Evolutionary conservation across 2,113 vertebrate genomes (phyloP), one percentile per base, ranked within the genome.

Genomic region (Stegastes partitus): DNA sequence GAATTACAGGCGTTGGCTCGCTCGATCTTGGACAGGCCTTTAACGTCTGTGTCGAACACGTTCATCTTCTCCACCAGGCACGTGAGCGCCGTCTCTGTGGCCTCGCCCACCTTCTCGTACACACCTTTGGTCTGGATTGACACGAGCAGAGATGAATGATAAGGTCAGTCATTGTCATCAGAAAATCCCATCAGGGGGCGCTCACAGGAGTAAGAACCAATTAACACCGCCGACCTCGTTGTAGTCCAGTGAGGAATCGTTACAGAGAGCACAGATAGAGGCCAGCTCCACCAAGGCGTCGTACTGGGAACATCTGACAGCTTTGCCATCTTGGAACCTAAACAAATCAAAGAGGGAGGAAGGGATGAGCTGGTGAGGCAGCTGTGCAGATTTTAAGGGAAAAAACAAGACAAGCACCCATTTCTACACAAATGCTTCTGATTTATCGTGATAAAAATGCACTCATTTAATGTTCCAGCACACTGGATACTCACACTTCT

Each of bases 41-140:
- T 94, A 5, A 97, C 85, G 0, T 97, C 93, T 0, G 96, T 97
- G 80, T 96, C 96, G 61, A 98, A 98, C 47, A 97, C 97, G 2
- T 98, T 98, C 97, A 98, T 98, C 94, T 98, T 98, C 93, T 98
- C 97, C 84, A 97, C 97, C 83, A 98, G 91, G 64, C 96, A 97
- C 0, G 95, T 95, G 72, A 98, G 92, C 0, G 97, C 97, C 0
- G 96, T 97, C 91, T 98, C 97, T 0, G 97, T 98, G 47, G 97
- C 96, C 83, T 98, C 97, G 0, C 97, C 97, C 4, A 98, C 97
- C 87, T 98, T 98, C 93, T 98, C 97, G 65, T 93, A 98, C 51
- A 96, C 87, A 28, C 97, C 96, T 91, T 97, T 98, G 68, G 93
- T 18, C 97, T 98, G 69, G 8, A 83, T 22, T 82, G 9, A 63